Base-by-base conservation (phyloP, 2,888 invertebrate species). In the Hemicrepidius hirtus region DNA sequence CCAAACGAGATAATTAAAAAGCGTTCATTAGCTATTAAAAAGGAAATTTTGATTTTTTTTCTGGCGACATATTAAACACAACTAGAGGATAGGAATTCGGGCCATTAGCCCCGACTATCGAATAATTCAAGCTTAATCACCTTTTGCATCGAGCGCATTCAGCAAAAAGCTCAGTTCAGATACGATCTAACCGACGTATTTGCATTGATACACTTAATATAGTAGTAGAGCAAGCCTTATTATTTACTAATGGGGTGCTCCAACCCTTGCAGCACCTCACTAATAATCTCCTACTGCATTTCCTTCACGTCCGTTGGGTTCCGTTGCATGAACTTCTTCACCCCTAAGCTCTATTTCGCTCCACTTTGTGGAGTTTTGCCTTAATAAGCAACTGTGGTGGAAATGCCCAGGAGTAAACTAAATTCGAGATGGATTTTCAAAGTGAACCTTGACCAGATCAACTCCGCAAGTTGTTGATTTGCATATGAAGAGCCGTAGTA, bases 401-500 rank as follows among this genome's bases (percentile, higher is more conserved):
- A n/a, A 57, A 57, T 37, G 16, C 37, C 18, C 18, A 9, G 10
- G 9, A 35, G 55, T 12, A 46, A 66, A 44, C 55, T 66, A 28
- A 44, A 41, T 66, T 13, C 10, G 59, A 60, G 37, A 35, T 49
- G 20, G 59, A 44, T 60, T 60, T 53, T 69, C 69, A 69, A 69
- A 69, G 69, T 21, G 63, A 32, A 53, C 63, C 63, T 63, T 69
- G 69, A 69, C 69, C 69, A 69, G 28, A 63, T 40, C 53, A 63
- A 53, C 53, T 69, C 62, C 63, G 62, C 44, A 53, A 63, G 60
- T 49, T 50, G 53, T 55, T 55, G 63, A 69, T 69, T 69, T 69
- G 69, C 69, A 69, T 69, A 62, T 53, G 69, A 69, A 69, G 62
- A 69, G 50, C 37, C 55, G 46, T 63, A 53, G 63, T 44, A 53